Evolutionary conservation across 2,797 vertebrate genomes (phyloP).

Genomic region (Stomatorhinus walkeri): DNA sequence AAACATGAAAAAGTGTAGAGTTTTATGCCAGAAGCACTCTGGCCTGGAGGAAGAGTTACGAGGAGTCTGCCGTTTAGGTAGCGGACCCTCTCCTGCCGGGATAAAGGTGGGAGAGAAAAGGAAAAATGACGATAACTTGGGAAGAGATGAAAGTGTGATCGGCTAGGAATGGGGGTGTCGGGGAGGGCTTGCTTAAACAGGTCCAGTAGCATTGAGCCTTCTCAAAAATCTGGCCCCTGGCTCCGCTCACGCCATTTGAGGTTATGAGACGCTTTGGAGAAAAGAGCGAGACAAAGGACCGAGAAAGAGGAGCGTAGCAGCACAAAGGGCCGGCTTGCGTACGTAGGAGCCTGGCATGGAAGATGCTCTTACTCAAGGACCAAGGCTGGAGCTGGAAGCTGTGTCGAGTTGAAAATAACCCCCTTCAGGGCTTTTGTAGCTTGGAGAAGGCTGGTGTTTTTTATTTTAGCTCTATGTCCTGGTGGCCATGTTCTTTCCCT

Average conservation of each 20-base stretch:
- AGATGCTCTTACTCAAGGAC: background rate
- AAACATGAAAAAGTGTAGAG: conserved; percentile 30
- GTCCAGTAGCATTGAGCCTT: conserved; percentile 52
- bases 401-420: conserved; percentile 14
- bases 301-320: conserved; percentile 29
- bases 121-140: conserved; percentile 27
- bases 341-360: background rate
- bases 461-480: conserved; percentile 13
- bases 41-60: background rate
- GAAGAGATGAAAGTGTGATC: conserved; percentile 35
- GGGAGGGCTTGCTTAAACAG: conserved; percentile 47
- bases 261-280: conserved; percentile 1
- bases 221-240: conserved; percentile 46
- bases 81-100: conserved; percentile 40
- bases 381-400: background rate
- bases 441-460: background rate
- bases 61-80: conserved; percentile 41
- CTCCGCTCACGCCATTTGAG: background rate
- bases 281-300: conserved; percentile 28
- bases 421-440: background rate
- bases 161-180: conserved; percentile 27
- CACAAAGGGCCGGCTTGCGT: background rate
- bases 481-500: background rate
- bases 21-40: conserved; percentile 17
- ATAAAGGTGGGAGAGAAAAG: conserved; percentile 38